Conservation (phyloP, 2,797 vertebrate genomes). For the Momotus momota region DNA sequence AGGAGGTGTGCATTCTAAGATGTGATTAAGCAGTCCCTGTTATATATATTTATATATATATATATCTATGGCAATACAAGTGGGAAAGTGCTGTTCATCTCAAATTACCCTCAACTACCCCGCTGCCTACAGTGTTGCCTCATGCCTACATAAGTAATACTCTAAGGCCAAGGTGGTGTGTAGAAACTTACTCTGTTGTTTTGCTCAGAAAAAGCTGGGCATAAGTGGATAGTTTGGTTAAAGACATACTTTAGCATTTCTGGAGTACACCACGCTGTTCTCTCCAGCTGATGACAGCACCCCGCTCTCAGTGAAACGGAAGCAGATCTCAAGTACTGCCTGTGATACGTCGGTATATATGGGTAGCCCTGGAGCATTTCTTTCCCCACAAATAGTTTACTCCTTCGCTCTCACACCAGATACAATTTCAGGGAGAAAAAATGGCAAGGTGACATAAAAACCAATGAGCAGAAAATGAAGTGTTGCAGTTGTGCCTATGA, state of each 20-base stretch:
- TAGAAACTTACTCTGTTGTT: background rate
- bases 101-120: background rate
- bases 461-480: background rate
- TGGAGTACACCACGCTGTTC: background rate
- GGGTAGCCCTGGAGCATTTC: background rate
- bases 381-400: background rate
- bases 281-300: background rate
- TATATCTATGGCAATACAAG: background rate
- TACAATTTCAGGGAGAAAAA: background rate
- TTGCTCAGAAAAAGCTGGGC: background rate
- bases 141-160: background rate
- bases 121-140: background rate
- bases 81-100: background rate
- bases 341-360: background rate
- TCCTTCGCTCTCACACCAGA: background rate
- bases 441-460: background rate
- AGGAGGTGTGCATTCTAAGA: background rate
- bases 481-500: background rate
- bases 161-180: background rate
- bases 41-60: background rate
- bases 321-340: background rate
- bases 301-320: rapidly evolving
- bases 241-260: background rate
- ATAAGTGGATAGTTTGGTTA: background rate
- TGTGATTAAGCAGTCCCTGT: background rate